Evolutionary conservation across 2,888 invertebrate genomes (phyloP), one percentile per base, ranked within the genome.

Genomic region (Neelides folsomi): DNA sequence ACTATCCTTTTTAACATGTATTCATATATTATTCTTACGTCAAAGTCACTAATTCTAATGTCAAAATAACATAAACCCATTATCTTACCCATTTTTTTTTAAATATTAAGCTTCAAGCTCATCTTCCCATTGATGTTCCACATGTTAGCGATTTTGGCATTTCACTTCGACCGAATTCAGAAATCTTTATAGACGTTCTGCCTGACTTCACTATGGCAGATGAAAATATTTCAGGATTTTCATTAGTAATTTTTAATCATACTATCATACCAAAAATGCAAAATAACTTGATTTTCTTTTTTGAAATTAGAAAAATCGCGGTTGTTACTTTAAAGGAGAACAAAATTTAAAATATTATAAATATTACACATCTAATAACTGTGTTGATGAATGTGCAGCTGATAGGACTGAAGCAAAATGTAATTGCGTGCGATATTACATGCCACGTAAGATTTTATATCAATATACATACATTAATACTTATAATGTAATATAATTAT

Each of bases 341-440:
- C 41, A 53, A 15, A 36, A 35, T 12, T 35, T 62, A 9, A 19
- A 20, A 1, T 52, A 54, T 41, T 62, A 56, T 41, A 46, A 50
- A 27, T 57, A 55, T 36, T 62, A 62, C 49, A 58, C 62, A 9
- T 8, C 47, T 8, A 52, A 57, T 1, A 62, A 62, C 47, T 62
- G 62, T 43, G 47, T 57, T 13, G 57, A 57, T 35, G 62, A 62
- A 37, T 62, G 62, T 40, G 53, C 60, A 19, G 57, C 62, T 3
- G 43, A 54, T 7, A 38, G 19, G 10, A 57, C 57, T 1, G 52
- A 50, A n/a, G 18, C 34, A 10, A 39, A 44, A 35, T 61, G 61
- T 37, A 55, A 55, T n/a, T 61, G 61, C 34, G 49, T 54, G 4
- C 50, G 55, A 10, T 59, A 58, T 48, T 62, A 58, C 47, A 62